Percentiles rank a stretch among this genome's conserved stretches.
phyloP scores from a whole-genome alignment of 2,888 invertebrate species.

The Lepetodrilus schrolli region DNA sequence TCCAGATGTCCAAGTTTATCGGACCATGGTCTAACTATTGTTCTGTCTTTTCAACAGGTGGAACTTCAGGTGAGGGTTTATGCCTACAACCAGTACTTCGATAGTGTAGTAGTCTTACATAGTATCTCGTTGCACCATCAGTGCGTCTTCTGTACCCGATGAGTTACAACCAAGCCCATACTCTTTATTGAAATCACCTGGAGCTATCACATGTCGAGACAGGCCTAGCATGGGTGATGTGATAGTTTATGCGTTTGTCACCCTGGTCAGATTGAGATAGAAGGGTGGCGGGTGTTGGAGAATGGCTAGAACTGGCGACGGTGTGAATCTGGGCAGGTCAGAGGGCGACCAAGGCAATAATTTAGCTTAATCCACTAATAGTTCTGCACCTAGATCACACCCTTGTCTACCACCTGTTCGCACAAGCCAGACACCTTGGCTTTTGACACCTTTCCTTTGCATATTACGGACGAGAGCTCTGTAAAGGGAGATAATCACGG shows the following conservation, averaged over 20 bases:
- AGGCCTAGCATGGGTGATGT: not conserved
- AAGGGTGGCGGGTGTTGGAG: not conserved
- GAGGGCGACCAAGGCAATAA: conserved; percentile 20
- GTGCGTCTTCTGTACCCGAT: too few relatives aligned
- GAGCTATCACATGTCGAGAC: not conserved
- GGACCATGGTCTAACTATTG: too few relatives aligned
- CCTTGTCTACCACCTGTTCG: conserved; percentile 22
- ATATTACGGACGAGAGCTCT: not conserved
- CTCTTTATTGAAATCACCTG: too few relatives aligned
- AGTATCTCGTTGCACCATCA: too few relatives aligned
- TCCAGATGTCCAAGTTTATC: too few relatives aligned
- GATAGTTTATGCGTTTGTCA: conserved; percentile 6
- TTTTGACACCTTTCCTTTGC: conserved; percentile 15
- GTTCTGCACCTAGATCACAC: conserved; percentile 4
- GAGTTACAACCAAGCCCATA: too few relatives aligned
- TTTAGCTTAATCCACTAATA: conserved; percentile 13
- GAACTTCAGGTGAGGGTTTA: too few relatives aligned
- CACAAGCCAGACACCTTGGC: conserved; percentile 14
- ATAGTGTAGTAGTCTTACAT: too few relatives aligned
- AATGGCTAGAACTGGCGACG: not conserved
- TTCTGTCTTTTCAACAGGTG: too few relatives aligned
- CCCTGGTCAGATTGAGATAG: not conserved
- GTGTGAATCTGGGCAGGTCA: not conserved
- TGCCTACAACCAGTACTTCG: too few relatives aligned
- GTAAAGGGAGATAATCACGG: conserved; percentile 8